A percentile compares a stretch with the other conserved stretches of the same genome.
phyloP scores from a whole-genome alignment of 1,140 invertebrate genomes.

The Coboldia fuscipes region DNA sequence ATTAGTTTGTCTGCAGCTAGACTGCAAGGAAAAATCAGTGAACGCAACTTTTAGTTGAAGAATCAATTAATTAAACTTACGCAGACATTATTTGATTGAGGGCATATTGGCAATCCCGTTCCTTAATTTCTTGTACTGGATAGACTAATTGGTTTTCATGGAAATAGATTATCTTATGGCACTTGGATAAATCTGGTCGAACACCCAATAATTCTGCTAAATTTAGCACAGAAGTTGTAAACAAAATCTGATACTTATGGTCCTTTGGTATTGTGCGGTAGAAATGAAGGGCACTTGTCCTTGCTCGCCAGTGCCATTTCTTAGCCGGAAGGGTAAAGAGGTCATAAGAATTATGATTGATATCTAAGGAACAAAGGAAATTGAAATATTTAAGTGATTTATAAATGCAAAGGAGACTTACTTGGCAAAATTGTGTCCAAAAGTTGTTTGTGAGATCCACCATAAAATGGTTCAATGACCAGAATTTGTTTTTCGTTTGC shows the following conservation, averaged over 20 bases:
- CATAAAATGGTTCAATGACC: constrained; percentile 42
- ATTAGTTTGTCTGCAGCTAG: constrained; percentile 44
- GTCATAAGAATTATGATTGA: constrained; percentile 15
- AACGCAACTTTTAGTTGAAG: background rate
- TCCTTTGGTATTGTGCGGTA: constrained; percentile 31
- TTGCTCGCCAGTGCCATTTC: constrained; percentile 61
- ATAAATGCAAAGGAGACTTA: constrained; percentile 6
- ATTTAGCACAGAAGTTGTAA: constrained; percentile 51
- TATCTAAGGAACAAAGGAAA: constrained; percentile 8
- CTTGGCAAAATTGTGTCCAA: constrained; percentile 29
- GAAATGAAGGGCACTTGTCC: constrained; percentile 41
- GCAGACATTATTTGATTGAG: constrained; percentile 54
- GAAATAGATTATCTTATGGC: constrained; percentile 51
- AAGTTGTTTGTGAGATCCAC: constrained; percentile 46
- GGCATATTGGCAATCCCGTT: constrained; percentile 55
- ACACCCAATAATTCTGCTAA: constrained; percentile 45
- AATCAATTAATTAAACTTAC: constrained; percentile 19
- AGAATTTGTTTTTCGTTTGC: constrained; percentile 18
- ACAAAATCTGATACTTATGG: constrained; percentile 30
- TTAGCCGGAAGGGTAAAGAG: constrained; percentile 38
- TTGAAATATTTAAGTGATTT: background rate
- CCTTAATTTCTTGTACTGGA: constrained; percentile 39
- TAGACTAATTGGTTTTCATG: constrained; percentile 63
- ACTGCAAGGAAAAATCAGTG: constrained; percentile 22
- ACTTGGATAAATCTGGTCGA: constrained; percentile 31